Conservation (phyloP, 2,113 vertebrate genomes). For the Furnarius figulus region DNA sequence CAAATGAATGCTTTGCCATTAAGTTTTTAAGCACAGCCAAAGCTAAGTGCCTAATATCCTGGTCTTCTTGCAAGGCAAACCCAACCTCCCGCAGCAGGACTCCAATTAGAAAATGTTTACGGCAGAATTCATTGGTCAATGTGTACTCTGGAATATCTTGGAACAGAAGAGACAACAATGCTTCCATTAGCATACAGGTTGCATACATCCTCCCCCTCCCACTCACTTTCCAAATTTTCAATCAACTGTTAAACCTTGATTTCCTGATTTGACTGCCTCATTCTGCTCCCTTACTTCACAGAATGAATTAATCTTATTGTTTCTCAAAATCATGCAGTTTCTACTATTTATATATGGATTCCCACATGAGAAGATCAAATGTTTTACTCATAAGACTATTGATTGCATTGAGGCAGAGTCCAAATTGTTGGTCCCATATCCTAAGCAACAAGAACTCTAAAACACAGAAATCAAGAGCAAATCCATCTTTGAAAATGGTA, state of each 20-base stretch:
- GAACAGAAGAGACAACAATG: not conserved
- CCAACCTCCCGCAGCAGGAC: slow-evolving; percentile 93
- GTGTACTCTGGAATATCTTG: slow-evolving; percentile 94
- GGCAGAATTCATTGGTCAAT: slow-evolving; percentile 95
- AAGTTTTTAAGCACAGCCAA: slow-evolving; percentile 92
- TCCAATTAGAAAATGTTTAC: slow-evolving; percentile 95
- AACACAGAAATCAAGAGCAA: not conserved
- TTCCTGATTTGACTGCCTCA: not conserved
- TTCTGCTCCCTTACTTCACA: not conserved
- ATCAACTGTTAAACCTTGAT: not conserved
- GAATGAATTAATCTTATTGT: not conserved
- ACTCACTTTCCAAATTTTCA: not conserved
- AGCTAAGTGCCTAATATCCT: slow-evolving; percentile 92
- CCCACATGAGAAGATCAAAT: not conserved
- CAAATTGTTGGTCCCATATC: not conserved
- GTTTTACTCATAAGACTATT: not conserved
- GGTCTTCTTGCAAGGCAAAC: slow-evolving; percentile 94
- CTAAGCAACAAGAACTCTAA: not conserved
- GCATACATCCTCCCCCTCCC: rapidly evolving
- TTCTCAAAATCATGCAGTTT: not conserved
- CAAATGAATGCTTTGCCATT: slow-evolving; percentile 97
- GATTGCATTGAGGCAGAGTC: not conserved
- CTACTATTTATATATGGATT: not conserved
- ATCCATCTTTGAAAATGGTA: not conserved
- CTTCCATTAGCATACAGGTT: not conserved